phyloP scores from a whole-genome alignment of 2,797 vertebrate genomes.

The Peromyscus melanophrys region DNA sequence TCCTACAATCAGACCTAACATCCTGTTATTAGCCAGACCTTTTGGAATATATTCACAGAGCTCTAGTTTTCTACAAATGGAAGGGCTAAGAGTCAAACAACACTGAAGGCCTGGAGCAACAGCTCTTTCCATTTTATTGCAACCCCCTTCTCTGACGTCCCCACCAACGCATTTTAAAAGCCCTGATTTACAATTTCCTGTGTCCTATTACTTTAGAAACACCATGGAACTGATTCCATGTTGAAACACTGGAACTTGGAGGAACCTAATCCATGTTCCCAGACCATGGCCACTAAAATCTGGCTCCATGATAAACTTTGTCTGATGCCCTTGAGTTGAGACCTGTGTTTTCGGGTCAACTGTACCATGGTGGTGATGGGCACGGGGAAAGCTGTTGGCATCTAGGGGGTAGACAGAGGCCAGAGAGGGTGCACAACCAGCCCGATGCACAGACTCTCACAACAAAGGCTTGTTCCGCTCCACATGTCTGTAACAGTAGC shows the following conservation, averaged over 20 bases:
- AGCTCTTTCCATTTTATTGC: neutral
- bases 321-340: neutral
- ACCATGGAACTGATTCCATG: neutral
- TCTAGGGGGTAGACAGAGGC: neutral
- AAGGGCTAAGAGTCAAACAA: neutral
- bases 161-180: neutral
- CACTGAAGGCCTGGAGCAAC: neutral
- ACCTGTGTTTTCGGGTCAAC: neutral
- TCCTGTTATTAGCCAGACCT: neutral
- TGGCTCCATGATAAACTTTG: neutral
- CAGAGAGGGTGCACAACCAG: neutral
- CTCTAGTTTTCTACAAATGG: too few relatives aligned
- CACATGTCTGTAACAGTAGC: fast-evolving
- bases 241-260: neutral
- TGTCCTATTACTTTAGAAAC: neutral
- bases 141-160: neutral
- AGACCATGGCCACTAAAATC: neutral
- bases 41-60: neutral
- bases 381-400: too few relatives aligned
- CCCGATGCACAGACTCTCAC: fast-evolving
- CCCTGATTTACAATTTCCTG: neutral
- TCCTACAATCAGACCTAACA: neutral
- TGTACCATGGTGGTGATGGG: fast-evolving
- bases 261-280: neutral
- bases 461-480: neutral